These are phyloP conservation scores for Gymnarchus niloticus DNA, from an alignment of 2,113 vertebrate genomes.

Conservation along the genomic window DNA sequence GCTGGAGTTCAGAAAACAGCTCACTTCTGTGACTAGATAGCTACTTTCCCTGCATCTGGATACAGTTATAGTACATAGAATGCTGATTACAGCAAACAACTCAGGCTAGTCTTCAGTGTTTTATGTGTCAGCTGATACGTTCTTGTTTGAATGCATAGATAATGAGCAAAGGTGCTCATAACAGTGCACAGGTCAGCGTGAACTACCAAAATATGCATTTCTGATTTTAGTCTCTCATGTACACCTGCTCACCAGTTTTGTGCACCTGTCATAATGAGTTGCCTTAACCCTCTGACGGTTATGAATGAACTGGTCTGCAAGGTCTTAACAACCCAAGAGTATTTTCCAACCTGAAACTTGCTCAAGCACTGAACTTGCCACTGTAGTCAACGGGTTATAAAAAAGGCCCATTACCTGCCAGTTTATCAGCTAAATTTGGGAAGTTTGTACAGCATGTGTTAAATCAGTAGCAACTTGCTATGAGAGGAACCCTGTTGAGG, in stretches of 20 bases:
- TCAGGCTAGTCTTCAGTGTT: neutral
- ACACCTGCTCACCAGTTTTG: too few relatives aligned
- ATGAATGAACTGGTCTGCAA: neutral
- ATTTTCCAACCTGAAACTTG: neutral
- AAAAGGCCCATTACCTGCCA: neutral
- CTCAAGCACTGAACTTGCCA: neutral
- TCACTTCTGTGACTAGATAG: neutral
- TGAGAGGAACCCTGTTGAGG: constrained; percentile 35
- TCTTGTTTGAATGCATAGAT: neutral
- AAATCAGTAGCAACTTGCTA: constrained; percentile 28
- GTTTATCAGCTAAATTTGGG: neutral
- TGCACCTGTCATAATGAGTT: too few relatives aligned
- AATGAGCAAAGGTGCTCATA: too few relatives aligned
- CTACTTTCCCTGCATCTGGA: neutral
- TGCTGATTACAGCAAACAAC: neutral
- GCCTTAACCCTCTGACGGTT: neutral
- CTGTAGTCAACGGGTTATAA: neutral
- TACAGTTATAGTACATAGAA: neutral
- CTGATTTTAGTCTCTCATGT: too few relatives aligned
- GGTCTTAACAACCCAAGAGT: neutral
- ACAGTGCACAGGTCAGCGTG: too few relatives aligned
- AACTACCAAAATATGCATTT: too few relatives aligned
- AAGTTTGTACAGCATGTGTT: neutral
- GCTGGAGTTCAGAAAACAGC: neutral
- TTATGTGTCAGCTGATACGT: neutral